phyloP scores from a whole-genome alignment of 1,140 invertebrate genomes.

The Chrysomallon squamiferum region DNA sequence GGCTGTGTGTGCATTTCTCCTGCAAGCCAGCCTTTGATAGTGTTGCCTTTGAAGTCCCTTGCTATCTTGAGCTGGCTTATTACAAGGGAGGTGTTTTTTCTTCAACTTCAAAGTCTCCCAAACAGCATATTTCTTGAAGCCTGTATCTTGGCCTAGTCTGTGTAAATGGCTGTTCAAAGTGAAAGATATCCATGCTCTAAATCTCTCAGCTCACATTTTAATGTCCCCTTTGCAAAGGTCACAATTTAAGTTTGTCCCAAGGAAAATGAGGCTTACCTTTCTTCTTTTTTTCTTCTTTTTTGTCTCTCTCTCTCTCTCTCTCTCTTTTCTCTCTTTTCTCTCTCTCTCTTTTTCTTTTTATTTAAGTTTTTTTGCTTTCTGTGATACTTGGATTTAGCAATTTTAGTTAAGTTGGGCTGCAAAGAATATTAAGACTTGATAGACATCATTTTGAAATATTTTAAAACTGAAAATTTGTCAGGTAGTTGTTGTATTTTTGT shows the following conservation, averaged over 20 bases:
- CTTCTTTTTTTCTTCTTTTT: no score
- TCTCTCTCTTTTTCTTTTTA: no score
- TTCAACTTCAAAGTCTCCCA: constrained; percentile 1
- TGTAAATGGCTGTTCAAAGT: constrained; percentile 7
- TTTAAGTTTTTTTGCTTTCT: no score
- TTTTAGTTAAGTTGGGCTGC: no score
- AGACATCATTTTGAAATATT: no score
- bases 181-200: not conserved
- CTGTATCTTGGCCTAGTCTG: not conserved
- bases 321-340: no score
- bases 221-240: not conserved
- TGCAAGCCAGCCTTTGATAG: constrained; percentile 2
- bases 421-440: no score
- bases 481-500: no score
- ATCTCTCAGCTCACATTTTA: constrained; percentile 5
- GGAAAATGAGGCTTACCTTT: no score
- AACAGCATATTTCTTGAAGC: constrained; percentile 4
- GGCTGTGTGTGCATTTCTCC: constrained; percentile 16
- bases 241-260: not conserved
- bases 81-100: constrained; percentile 1
- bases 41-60: constrained; percentile 5
- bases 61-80: not conserved
- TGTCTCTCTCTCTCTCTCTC: no score
- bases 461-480: no score
- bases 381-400: no score